A percentile compares a stretch with the other conserved stretches of the same genome.
phyloP scores from a whole-genome alignment of 2,888 invertebrate genomes.

The Ormyrus nitidulus region DNA sequence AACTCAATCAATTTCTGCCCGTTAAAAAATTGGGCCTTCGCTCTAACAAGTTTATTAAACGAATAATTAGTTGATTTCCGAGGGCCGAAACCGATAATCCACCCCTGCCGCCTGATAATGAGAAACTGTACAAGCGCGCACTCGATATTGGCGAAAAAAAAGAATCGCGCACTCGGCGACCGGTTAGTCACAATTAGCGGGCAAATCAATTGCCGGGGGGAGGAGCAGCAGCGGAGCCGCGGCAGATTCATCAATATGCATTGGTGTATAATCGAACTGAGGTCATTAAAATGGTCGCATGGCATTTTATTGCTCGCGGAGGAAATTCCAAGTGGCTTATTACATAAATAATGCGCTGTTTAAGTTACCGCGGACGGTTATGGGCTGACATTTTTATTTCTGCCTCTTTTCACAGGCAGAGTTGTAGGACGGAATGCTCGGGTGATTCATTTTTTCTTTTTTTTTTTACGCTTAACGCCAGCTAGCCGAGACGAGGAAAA shows the following conservation, averaged over 20 bases:
- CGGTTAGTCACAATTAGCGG: slow-evolving; percentile 68
- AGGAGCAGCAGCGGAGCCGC: slow-evolving; percentile 29
- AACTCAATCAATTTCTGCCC: slow-evolving; percentile 16
- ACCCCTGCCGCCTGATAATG: too few relatives aligned
- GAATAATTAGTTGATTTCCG: slow-evolving; percentile 3
- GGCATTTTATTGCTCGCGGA: slow-evolving; percentile 34
- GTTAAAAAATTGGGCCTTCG: neutral
- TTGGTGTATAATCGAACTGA: slow-evolving; percentile 62
- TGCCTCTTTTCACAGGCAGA: neutral
- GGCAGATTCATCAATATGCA: slow-evolving; percentile 66
- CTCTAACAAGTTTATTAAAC: neutral
- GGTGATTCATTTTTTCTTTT: slow-evolving; percentile 14
- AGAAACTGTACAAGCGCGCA: too few relatives aligned
- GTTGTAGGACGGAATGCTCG: neutral
- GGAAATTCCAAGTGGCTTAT: slow-evolving; percentile 51
- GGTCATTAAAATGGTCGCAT: slow-evolving; percentile 63
- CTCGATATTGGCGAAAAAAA: too few relatives aligned
- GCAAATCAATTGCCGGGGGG: slow-evolving; percentile 65
- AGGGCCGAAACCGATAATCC: too few relatives aligned
- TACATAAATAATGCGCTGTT: slow-evolving; percentile 48
- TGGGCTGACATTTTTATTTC: neutral
- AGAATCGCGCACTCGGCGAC: slow-evolving; percentile 59
- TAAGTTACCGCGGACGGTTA: slow-evolving; percentile 35
- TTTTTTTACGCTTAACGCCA: neutral
- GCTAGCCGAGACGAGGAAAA: neutral